phyloP scores from a whole-genome alignment of 2,888 invertebrate genomes.

The Chironomus tentans region DNA sequence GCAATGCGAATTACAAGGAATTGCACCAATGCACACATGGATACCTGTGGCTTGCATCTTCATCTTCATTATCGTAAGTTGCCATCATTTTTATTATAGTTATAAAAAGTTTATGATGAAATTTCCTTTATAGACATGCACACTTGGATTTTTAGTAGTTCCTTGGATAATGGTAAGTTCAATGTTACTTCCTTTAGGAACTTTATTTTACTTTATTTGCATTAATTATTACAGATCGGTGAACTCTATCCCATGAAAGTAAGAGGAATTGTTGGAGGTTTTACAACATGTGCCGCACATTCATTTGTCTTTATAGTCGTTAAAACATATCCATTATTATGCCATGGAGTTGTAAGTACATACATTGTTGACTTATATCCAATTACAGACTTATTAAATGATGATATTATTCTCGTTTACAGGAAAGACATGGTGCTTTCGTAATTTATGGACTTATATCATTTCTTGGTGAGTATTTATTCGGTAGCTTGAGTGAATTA shows the following conservation, averaged over 20 bases:
- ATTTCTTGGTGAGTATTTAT: slow-evolving; percentile 42
- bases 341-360: slow-evolving; percentile 35
- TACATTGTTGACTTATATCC: not conserved
- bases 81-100: not conserved
- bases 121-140: slow-evolving; percentile 42
- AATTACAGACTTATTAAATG: not conserved
- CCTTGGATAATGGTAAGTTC: slow-evolving; percentile 54
- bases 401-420: not conserved
- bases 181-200: not conserved
- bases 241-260: slow-evolving; percentile 61
- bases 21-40: slow-evolving; percentile 46
- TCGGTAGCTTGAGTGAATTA: not conserved
- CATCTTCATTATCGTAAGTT: slow-evolving; percentile 45
- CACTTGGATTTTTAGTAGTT: slow-evolving; percentile 56
- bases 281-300: slow-evolving; percentile 58
- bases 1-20: slow-evolving; percentile 40
- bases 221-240: slow-evolving; percentile 43
- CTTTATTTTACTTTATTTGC: no score
- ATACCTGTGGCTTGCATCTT: slow-evolving; percentile 53
- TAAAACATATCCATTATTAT: slow-evolving; percentile 54
- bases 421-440: slow-evolving; percentile 51
- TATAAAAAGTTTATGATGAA: not conserved
- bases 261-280: slow-evolving; percentile 55
- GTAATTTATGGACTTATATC: slow-evolving; percentile 54
- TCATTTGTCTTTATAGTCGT: slow-evolving; percentile 57